These are phyloP conservation scores for Malurus splendens DNA, from an alignment of 2,797 vertebrate genomes.

Conservation along the genomic window DNA sequence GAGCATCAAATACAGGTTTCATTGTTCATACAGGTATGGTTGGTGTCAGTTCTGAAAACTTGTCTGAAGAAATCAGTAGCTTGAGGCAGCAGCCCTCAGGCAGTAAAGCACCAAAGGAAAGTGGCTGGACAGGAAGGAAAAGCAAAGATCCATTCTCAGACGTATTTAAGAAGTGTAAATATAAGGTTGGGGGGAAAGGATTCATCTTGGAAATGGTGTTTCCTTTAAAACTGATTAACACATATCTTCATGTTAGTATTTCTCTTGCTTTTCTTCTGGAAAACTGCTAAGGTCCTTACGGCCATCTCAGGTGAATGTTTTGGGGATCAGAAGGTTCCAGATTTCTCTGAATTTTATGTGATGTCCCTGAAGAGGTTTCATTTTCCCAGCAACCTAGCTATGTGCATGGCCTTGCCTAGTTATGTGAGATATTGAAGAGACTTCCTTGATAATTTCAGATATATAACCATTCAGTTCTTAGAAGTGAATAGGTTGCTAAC, in stretches of 20 bases:
- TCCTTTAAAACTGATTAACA: background rate
- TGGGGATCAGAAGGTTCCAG: background rate
- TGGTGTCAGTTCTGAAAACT: background rate
- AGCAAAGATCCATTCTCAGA: background rate
- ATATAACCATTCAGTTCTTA: background rate
- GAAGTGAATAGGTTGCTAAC: background rate
- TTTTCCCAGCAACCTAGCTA: background rate
- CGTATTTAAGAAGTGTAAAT: background rate
- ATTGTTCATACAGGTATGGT: background rate
- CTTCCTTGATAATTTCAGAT: background rate
- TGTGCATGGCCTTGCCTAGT: background rate
- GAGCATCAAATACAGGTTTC: background rate
- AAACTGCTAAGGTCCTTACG: background rate
- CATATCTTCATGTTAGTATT: background rate
- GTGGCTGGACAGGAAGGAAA: background rate
- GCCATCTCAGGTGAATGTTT: background rate
- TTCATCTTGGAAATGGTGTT: background rate
- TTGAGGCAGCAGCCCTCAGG: background rate
- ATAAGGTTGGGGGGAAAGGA: rapidly evolving
- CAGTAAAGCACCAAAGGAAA: background rate
- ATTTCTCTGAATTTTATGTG: background rate
- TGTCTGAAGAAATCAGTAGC: background rate
- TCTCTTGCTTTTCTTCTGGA: background rate
- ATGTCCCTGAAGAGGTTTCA: background rate
- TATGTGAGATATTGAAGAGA: background rate